phyloP scores from a whole-genome alignment of 2,888 invertebrate species.

The Polydrusus cervinus region DNA sequence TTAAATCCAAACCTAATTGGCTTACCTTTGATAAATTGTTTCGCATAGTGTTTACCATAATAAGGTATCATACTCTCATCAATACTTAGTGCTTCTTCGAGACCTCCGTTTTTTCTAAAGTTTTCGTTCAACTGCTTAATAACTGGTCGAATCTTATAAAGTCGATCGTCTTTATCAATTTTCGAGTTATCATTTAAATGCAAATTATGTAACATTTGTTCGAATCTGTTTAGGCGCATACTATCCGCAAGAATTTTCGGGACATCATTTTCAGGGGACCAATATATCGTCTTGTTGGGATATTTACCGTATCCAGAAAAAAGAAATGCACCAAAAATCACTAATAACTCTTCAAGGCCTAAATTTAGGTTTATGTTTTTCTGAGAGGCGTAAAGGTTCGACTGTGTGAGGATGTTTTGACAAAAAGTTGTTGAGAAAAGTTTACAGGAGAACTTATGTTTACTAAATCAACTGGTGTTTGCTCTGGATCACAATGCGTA shows the following conservation, averaged over 20 bases:
- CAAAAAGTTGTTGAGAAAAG: constrained; percentile 15
- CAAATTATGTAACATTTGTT: constrained; percentile 41
- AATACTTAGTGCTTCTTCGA: constrained; percentile 47
- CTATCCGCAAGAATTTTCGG: constrained; percentile 47
- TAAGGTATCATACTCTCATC: constrained; percentile 59
- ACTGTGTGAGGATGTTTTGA: neutral
- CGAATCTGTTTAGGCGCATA: constrained; percentile 52
- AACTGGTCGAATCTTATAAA: constrained; percentile 50
- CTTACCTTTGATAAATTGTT: constrained; percentile 58
- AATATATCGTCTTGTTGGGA: constrained; percentile 53
- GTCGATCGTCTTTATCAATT: constrained; percentile 43
- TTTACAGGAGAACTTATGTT: constrained; percentile 9
- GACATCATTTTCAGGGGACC: constrained; percentile 38
- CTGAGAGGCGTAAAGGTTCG: constrained; percentile 43
- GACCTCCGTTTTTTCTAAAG: constrained; percentile 33
- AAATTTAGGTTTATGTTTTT: constrained; percentile 51
- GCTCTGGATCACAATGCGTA: neutral
- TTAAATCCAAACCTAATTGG: constrained; percentile 59
- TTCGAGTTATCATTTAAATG: constrained; percentile 47
- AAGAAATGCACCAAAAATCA: constrained; percentile 48
- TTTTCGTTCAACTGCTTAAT: constrained; percentile 38
- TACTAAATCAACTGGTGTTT: neutral
- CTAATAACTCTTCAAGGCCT: constrained; percentile 42
- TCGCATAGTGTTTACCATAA: constrained; percentile 57
- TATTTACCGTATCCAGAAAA: constrained; percentile 54